Percentiles rank a stretch among this genome's conserved stretches.
Evolutionary conservation across 2,888 invertebrate species (phyloP).

Genomic region (Sinodicranocentrus sp.): DNA sequence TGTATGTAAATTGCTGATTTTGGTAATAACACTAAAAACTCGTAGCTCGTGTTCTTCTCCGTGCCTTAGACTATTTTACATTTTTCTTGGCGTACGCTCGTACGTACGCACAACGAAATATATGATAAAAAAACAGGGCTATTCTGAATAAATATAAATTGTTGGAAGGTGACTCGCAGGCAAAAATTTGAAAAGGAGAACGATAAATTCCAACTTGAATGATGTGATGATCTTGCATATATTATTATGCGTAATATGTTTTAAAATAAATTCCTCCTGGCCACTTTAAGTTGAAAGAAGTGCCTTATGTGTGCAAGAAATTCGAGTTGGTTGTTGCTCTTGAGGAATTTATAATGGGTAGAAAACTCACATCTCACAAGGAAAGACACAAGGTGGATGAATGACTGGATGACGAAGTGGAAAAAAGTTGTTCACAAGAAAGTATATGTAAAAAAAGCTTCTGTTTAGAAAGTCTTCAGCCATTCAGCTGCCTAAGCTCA

Average conservation of each 20-base stretch:
- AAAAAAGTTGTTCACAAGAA: slow-evolving; percentile 16
- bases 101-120: too few relatives aligned
- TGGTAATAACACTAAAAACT: slow-evolving; percentile 26
- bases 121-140: too few relatives aligned
- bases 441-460: not conserved
- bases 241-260: not conserved
- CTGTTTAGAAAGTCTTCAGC: slow-evolving; percentile 1
- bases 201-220: slow-evolving; percentile 61
- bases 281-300: not conserved
- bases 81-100: too few relatives aligned
- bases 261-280: slow-evolving; percentile 50
- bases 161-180: slow-evolving; percentile 31
- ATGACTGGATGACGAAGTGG: slow-evolving; percentile 38
- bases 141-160: not conserved
- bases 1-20: slow-evolving; percentile 67
- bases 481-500: slow-evolving; percentile 1
- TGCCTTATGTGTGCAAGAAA: too few relatives aligned
- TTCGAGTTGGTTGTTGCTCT: too few relatives aligned
- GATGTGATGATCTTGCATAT: slow-evolving; percentile 61
- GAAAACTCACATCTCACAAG: not conserved
- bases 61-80: too few relatives aligned
- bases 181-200: slow-evolving; percentile 27
- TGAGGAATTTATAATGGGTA: too few relatives aligned
- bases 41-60: not conserved
- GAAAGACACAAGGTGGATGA: slow-evolving; percentile 11